Evolutionary conservation across 2,797 vertebrate genomes (phyloP), one percentile per base, ranked within the genome.

Genomic region (Arremon aurantiirostris): DNA sequence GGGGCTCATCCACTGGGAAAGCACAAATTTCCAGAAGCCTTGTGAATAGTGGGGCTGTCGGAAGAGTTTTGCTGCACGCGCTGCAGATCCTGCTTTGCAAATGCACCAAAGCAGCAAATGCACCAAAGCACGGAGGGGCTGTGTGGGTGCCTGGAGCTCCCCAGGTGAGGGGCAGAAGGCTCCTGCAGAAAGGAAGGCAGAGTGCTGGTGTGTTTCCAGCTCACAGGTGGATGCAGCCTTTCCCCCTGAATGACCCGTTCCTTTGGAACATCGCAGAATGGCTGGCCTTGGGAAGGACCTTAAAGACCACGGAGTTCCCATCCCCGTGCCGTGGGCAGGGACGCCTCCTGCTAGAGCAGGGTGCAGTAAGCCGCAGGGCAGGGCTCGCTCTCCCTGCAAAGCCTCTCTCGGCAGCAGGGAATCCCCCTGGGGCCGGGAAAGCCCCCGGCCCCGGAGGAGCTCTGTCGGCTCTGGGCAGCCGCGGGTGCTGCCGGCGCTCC

Each of bases 191-290:
- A 52, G 4, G 24, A 61, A 59, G 1, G 30, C 15, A 11, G 32
- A 37, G 2, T 0, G 2, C 35, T 5, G 34, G 5, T 9, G 39
- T 15, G 44, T 14, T 47, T 44, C 41, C 9, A 20, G 56, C 70
- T 52, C 91, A 6, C 64, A 21, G 69, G 26, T 1, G 5, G 28
- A 26, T 24, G 47, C 42, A 49, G 73, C 42, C 47, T 26, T 66
- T 66, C 19, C 9, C 21, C 19, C 34, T 0, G 0, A 16, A 5
- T 9, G 9, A 9, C 26, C 34, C 21, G 0, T n/a, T 61, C 28
- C 44, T 82, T 52, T 9, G 42, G 88, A n/a, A 55, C 76, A 57
- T 3, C 0, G 0, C 32, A 32, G 49, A n/a, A 14, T 0, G 57
- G n/a, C 70, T 82, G 16, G 5, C 27, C 8, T 19, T 18, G 64